Base-by-base conservation (phyloP, 2,113 vertebrate species). In the Lynx canadensis region DNA sequence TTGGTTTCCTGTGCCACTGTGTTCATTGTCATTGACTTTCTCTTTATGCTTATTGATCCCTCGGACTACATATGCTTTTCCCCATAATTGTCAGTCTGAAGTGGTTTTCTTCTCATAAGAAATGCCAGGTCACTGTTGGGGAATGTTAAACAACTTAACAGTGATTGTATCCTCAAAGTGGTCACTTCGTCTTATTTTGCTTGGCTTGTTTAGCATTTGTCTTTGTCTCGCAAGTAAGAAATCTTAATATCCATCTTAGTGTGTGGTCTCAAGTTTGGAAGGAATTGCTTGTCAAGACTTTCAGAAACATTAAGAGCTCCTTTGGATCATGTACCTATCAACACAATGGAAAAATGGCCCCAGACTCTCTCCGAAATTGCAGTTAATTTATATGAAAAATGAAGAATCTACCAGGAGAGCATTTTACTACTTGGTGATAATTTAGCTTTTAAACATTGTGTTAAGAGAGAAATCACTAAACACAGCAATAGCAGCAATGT, bases 221-320 rank as follows among this genome's bases (percentile, higher is more conserved):
- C 38, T 94, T 88, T 52, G 11, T 93, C 55, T 88, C 68, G 36
- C 90, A 95, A 83, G 14, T 23, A 91, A 95, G 89, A 82, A 90
- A 93, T 96, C 80, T 83, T 71, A 68, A 33, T 79, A 38, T 94
- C 63, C 36, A 0, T 93, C 86, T 73, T 80, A 52, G 69, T 97
- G 85, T 95, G 96, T 98, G 97, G 97, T 87, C 95, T 94, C 52
- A 23, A n/a, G 52, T 73, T 96, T 84, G 89, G 85, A 95, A 90
- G 5, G 15, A 92, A 55, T 57, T 80, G 48, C 52, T 92, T 95
- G 93, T 81, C 55, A 48, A 76, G 85, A 91, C 23, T 91, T 94
- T 68, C 7, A 94, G 84, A 96, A 94, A 80, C 41, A 23, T 63
- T 45, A 73, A 71, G 89, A 82, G 10, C 52, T 82, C 52, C 69